phyloP scores from a whole-genome alignment of 1,140 invertebrate genomes.

The Coboldia fuscipes region DNA sequence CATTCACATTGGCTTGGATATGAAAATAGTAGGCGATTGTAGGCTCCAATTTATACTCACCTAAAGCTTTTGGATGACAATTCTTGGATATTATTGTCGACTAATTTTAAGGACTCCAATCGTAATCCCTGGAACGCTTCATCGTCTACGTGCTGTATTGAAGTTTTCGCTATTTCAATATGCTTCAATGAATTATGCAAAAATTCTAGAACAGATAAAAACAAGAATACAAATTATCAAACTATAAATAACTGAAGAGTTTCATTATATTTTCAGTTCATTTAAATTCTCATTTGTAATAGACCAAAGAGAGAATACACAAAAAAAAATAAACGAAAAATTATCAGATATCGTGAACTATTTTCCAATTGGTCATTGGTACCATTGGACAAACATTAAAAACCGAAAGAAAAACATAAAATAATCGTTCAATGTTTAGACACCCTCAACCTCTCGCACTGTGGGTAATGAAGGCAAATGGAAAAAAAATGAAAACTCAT shows the following conservation, averaged over 20 bases:
- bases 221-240: constrained; percentile 1
- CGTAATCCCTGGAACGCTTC: constrained; percentile 23
- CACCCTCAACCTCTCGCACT: no score
- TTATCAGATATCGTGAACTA: not conserved
- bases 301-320: not conserved
- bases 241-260: not conserved
- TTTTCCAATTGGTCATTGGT: not conserved
- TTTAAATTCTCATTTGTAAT: not conserved
- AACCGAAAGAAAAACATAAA: no score
- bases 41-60: no score
- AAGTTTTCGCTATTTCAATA: constrained; percentile 27
- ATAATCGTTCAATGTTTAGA: no score
- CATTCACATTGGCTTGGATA: no score
- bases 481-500: no score
- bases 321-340: not conserved
- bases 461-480: no score
- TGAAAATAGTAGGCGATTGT: no score
- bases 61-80: constrained; percentile 21
- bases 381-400: not conserved
- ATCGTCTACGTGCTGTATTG: constrained; percentile 25
- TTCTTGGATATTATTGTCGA: constrained; percentile 27
- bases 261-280: not conserved
- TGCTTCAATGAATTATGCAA: constrained; percentile 23
- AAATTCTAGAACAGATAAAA: constrained; percentile 14
- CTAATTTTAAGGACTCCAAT: constrained; percentile 27